Percentiles rank a stretch among this genome's conserved stretches.
These are phyloP conservation scores for Arctopsyche grandis DNA, from an alignment of 1,140 invertebrate species.

Conservation along the genomic window DNA sequence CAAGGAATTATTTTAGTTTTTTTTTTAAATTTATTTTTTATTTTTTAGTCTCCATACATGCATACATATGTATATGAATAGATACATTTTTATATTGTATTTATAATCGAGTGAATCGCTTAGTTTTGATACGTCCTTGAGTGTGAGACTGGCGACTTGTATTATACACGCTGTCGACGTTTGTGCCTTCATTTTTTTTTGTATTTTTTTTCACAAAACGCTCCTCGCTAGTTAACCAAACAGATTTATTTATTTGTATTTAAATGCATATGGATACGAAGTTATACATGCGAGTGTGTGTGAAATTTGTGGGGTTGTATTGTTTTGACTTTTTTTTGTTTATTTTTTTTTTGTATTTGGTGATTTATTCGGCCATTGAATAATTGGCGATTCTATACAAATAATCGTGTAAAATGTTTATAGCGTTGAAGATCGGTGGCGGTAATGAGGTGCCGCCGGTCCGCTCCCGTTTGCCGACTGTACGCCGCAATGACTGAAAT, in stretches of 20 bases:
- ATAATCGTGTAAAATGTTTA: conserved; percentile 1
- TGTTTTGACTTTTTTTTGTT: too few relatives aligned
- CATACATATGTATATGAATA: neutral
- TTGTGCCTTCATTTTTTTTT: conserved; percentile 8
- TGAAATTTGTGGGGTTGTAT: too few relatives aligned
- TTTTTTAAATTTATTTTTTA: neutral
- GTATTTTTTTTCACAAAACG: neutral
- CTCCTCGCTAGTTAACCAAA: neutral
- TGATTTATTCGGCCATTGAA: neutral
- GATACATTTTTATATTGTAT: neutral
- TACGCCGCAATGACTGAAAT: conserved; percentile 21
- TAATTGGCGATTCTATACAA: neutral
- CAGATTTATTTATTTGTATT: too few relatives aligned
- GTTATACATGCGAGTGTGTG: too few relatives aligned
- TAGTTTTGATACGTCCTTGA: conserved; percentile 16
- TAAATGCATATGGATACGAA: too few relatives aligned
- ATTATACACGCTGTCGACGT: neutral
- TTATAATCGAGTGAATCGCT: conserved; percentile 7
- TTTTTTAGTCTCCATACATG: neutral
- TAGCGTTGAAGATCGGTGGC: neutral
- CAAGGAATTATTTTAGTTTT: too few relatives aligned
- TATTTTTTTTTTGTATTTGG: too few relatives aligned
- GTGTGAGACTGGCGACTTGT: conserved; percentile 3
- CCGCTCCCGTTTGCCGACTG: conserved; percentile 26
- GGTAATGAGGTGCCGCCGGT: conserved; percentile 5